These are phyloP conservation scores for Deilephila porcellus DNA, from an alignment of 2,888 invertebrate species.

Conservation along the genomic window DNA sequence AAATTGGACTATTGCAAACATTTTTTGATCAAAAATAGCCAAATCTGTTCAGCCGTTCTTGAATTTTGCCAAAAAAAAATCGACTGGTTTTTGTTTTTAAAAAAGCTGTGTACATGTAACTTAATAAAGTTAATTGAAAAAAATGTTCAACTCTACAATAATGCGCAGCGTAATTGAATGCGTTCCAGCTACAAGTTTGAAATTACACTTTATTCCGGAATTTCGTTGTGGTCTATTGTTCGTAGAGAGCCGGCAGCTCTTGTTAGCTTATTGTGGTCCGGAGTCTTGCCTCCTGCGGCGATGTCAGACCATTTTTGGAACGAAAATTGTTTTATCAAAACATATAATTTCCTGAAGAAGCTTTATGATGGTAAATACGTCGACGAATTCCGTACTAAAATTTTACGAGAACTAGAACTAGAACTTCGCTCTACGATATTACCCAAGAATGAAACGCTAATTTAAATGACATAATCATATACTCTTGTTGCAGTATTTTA, in stretches of 20 bases:
- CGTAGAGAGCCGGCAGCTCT: conserved; percentile 11
- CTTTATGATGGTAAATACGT: neutral
- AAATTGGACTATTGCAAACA: too few relatives aligned
- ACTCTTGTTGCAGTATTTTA: neutral
- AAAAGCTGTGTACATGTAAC: too few relatives aligned
- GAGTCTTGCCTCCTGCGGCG: conserved; percentile 5
- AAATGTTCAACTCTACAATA: neutral
- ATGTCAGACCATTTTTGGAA: conserved; percentile 13
- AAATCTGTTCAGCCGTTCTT: too few relatives aligned
- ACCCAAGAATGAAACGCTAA: too few relatives aligned
- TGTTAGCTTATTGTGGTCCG: conserved; percentile 18
- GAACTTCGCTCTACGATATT: too few relatives aligned
- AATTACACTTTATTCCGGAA: conserved; percentile 15
- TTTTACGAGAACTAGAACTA: too few relatives aligned
- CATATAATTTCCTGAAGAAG: conserved; percentile 9
- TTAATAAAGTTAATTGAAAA: neutral
- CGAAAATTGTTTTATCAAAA: conserved; percentile 4
- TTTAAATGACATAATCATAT: too few relatives aligned
- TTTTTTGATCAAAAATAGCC: too few relatives aligned
- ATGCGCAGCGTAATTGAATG: conserved; percentile 5
- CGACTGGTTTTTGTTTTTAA: too few relatives aligned
- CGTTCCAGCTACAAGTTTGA: conserved; percentile 6
- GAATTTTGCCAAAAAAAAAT: too few relatives aligned
- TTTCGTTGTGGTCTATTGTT: conserved; percentile 17
- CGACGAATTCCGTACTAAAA: too few relatives aligned